Base-by-base conservation (phyloP, 1,140 invertebrate species). In the Hormaphis cornu region DNA sequence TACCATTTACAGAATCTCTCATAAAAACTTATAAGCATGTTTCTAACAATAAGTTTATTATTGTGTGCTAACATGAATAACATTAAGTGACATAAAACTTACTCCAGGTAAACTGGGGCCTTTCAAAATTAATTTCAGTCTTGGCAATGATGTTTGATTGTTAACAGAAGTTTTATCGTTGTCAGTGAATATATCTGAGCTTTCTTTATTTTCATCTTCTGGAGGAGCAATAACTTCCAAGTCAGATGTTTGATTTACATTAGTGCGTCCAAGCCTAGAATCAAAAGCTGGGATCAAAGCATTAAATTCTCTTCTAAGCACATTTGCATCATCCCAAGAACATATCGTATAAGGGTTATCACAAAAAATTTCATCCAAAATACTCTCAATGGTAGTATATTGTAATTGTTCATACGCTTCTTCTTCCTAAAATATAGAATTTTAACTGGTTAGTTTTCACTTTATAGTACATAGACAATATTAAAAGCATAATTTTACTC, bases 201-300 rank as follows among this genome's bases (percentile, higher is more conserved):
- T 48, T 59, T 56, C 69, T 22, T 70, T 40, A 56, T 71, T 44
- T 37, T 54, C 56, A 33, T 72, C 44, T 26, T 72, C 69, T 7
- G 72, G 70, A 24, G 72, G 72, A 33, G 70, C 52, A 10, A 93
- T 89, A 72, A 98, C 88, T 77, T 97, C 94, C 71, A 98, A 82
- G 83, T 98, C 95, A 78, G 85, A 85, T 24, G 92, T 93, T 79
- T 96, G 96, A 80, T 98, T 98, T 1, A 99, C 90, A 81, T 99
- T 99, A 22, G 94, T 97, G 70, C 96, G 84, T 4, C 97, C 97
- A 8, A 97, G 97, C 33, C 97, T 80, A 18, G 97, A 96, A 82
- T 99, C 97, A 78, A 99, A 99, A 18, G 96, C 96, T 4, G 97
- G 97, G 76, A 99, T 98, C 14, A 99, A 83, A 10, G 93, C 93